Conservation (phyloP, 2,797 vertebrate species). For the Myiotriccus ornatus region DNA sequence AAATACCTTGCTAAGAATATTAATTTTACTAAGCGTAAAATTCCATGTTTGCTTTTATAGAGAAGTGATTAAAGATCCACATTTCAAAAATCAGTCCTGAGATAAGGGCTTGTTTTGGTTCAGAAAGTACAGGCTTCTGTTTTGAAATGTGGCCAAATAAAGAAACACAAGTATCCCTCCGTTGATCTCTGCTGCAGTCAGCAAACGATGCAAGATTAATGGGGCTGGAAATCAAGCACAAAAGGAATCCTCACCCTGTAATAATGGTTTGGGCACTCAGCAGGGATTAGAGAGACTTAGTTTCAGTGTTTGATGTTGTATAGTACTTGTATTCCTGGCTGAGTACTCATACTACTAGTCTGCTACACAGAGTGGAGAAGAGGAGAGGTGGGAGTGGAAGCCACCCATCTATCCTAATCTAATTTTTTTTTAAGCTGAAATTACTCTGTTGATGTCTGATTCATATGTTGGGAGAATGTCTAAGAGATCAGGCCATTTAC, state of each 20-base stretch:
- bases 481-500: background rate
- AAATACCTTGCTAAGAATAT: background rate
- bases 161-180: background rate
- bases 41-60: background rate
- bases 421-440: background rate
- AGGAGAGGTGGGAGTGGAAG: background rate
- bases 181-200: background rate
- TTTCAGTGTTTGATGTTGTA: background rate
- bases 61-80: background rate
- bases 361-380: background rate
- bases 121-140: background rate
- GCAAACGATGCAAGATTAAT: constrained; percentile 37
- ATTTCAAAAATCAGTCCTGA: background rate
- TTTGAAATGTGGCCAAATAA: background rate
- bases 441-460: background rate
- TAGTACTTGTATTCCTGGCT: background rate
- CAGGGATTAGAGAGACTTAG: background rate
- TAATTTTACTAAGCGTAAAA: background rate
- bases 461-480: background rate
- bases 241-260: constrained; percentile 22
- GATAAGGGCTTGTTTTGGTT: background rate
- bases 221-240: constrained; percentile 29
- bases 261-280: constrained; percentile 3
- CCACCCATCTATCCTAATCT: background rate
- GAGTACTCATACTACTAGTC: background rate